These are phyloP conservation scores for Clunio marinus DNA, from an alignment of 2,888 invertebrate species.

Conservation along the genomic window DNA sequence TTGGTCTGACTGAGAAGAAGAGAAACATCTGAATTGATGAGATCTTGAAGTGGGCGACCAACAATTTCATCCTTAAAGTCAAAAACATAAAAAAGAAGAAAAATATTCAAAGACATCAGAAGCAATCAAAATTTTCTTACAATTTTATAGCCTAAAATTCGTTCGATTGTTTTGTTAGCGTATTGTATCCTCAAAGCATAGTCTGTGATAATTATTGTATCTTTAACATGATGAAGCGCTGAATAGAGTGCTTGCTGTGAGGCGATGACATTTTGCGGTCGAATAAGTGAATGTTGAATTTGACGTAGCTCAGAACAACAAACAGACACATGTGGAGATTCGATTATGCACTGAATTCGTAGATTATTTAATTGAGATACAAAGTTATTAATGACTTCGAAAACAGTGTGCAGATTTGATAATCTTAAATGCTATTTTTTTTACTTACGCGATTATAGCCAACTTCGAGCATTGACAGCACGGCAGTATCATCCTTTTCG, in stretches of 20 bases:
- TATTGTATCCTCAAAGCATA: constrained; percentile 81
- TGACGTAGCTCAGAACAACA: constrained; percentile 68
- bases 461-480: constrained; percentile 72
- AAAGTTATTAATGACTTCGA: constrained; percentile 11
- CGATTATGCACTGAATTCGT: constrained; percentile 61
- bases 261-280: constrained; percentile 70
- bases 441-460: constrained; percentile 84
- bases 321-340: constrained; percentile 59
- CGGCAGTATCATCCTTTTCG: constrained; percentile 75
- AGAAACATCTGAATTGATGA: constrained; percentile 51
- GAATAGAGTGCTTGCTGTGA: constrained; percentile 71
- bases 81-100: neutral
- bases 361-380: neutral
- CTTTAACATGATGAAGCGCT: constrained; percentile 80
- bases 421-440: neutral
- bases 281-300: constrained; percentile 72
- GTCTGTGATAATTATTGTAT: constrained; percentile 84
- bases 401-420: too few relatives aligned
- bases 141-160: constrained; percentile 67
- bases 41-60: constrained; percentile 50
- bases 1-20: constrained; percentile 60
- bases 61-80: constrained; percentile 49
- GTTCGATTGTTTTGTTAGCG: constrained; percentile 81
- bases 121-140: constrained; percentile 56
- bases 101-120: too few relatives aligned